Conservation (phyloP, 2,888 invertebrate species). For the Ectobius pallidus region DNA sequence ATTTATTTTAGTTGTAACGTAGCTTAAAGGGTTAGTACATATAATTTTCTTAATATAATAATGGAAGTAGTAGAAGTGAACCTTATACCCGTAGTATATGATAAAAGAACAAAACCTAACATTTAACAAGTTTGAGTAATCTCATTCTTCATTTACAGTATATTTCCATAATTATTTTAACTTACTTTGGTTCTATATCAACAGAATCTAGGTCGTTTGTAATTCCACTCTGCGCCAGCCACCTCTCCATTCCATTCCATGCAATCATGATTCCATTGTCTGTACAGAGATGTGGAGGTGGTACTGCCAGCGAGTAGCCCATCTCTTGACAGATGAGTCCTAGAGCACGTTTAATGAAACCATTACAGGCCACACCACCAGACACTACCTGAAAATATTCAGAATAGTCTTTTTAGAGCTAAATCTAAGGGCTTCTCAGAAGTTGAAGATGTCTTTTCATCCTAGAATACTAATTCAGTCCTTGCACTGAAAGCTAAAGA, state of each 20-base stretch:
- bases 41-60: background rate
- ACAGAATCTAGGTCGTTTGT: conserved; percentile 64
- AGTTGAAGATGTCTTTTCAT: too few species aligned
- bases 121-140: background rate
- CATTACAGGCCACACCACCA: conserved; percentile 96
- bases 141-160: background rate
- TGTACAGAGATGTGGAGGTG: conserved; percentile 86
- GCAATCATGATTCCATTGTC: conserved; percentile 99
- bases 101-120: background rate
- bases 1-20: too few species aligned
- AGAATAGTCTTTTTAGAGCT: too few species aligned
- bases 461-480: too few species aligned
- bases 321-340: conserved; percentile 68
- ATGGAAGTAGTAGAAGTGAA: too few species aligned
- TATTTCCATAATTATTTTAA: background rate
- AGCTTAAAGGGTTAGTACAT: background rate
- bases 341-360: conserved; percentile 76
- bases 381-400: conserved; percentile 83
- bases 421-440: too few species aligned
- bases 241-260: conserved; percentile 94
- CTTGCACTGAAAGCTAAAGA: too few species aligned
- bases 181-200: conserved; percentile 62
- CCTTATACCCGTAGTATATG: background rate
- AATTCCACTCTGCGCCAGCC: conserved; percentile 58
- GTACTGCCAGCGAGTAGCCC: conserved; percentile 71